Evolutionary conservation across 2,888 invertebrate species (phyloP).

Genomic region (Galerucella nymphaeae): DNA sequence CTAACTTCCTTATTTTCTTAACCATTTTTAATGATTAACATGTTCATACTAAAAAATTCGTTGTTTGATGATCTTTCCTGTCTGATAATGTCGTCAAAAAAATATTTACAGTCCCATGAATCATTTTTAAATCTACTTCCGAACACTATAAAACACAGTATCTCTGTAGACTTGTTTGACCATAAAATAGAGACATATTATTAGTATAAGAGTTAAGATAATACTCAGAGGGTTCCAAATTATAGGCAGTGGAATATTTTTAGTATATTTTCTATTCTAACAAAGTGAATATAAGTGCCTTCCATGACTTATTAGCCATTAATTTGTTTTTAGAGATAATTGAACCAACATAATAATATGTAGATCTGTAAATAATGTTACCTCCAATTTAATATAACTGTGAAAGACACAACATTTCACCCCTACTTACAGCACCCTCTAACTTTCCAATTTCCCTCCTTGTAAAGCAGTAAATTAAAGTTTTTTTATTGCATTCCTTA

Average conservation of each 20-base stretch:
- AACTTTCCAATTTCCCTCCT: conserved; percentile 17
- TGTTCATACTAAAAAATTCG: conserved; percentile 9
- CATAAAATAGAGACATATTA: conserved; percentile 33
- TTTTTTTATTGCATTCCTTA: conserved; percentile 33
- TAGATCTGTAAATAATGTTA: neutral
- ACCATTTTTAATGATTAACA: conserved; percentile 25
- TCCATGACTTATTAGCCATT: too few species aligned
- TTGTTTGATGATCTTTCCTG: conserved; percentile 31
- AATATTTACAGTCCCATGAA: conserved; percentile 41
- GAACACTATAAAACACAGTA: conserved; percentile 40
- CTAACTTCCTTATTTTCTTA: conserved; percentile 13
- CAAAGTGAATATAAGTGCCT: too few species aligned
- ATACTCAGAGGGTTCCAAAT: neutral
- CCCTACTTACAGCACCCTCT: neutral
- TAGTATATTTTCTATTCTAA: neutral
- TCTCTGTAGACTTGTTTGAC: conserved; percentile 34
- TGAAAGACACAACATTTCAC: neutral
- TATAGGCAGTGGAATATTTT: neutral
- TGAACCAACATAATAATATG: too few species aligned
- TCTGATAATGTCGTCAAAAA: conserved; percentile 31
- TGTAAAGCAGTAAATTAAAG: conserved; percentile 29
- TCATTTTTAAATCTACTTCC: conserved; percentile 37
- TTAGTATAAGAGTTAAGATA: conserved; percentile 10
- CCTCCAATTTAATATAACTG: neutral
- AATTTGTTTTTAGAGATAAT: too few species aligned